Evolutionary conservation across 2,113 vertebrate genomes (phyloP).

Genomic region (Heterotis niloticus): DNA sequence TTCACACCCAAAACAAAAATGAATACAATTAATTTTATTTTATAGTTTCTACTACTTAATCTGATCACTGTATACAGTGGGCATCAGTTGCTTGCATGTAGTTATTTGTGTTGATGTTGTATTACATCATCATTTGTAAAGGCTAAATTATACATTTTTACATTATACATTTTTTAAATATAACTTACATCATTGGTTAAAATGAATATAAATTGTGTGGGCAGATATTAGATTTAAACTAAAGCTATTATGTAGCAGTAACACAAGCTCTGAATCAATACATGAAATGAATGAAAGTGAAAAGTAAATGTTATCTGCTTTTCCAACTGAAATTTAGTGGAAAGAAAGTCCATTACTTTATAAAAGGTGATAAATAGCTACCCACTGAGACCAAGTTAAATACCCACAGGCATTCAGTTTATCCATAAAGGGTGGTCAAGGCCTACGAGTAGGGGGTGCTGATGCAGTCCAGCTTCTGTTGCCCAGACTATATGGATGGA

Average conservation of each 20-base stretch:
- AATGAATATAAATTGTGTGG: not conserved
- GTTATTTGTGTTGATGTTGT: no score
- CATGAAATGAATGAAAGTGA: not conserved
- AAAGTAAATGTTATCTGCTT: constrained; percentile 4
- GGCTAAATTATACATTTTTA: not conserved
- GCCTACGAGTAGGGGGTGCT: no score
- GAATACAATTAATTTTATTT: no score
- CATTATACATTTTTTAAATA: not conserved
- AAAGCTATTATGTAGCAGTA: not conserved
- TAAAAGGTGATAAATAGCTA: not conserved
- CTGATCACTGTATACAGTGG: no score
- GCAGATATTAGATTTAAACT: constrained; percentile 15
- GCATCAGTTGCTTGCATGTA: no score
- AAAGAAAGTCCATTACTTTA: not conserved
- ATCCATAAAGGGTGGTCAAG: no score
- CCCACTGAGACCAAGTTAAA: not conserved
- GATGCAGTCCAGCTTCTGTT: no score
- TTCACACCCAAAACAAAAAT: no score
- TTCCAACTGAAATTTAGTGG: not conserved
- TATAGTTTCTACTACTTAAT: no score
- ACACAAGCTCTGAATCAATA: not conserved
- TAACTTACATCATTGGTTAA: not conserved
- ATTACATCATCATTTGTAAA: no score
- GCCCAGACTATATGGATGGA: no score
- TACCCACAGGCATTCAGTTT: not conserved